Conservation (phyloP, 2,888 invertebrate species). For the Parnassius glacialis region DNA sequence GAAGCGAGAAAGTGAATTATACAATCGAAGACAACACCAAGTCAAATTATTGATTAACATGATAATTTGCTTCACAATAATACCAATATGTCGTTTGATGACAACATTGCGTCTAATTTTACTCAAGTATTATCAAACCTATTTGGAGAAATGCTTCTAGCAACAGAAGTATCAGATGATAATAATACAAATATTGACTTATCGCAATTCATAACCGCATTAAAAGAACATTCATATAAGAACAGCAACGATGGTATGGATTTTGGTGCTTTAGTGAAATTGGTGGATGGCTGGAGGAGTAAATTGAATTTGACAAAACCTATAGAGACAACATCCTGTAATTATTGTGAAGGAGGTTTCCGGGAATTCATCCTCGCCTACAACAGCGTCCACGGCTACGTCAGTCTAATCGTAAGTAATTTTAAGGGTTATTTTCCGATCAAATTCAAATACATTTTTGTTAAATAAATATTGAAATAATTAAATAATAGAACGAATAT, state of each 20-base stretch:
- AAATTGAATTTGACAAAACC: constrained; percentile 60
- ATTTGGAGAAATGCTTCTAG: constrained; percentile 66
- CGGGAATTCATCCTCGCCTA: constrained; percentile 83
- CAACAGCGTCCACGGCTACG: constrained; percentile 89
- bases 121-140: constrained; percentile 64
- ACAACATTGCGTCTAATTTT: constrained; percentile 53
- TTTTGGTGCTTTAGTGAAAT: constrained; percentile 62
- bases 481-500: no score
- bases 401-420: constrained; percentile 87
- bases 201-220: constrained; percentile 55
- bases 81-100: constrained; percentile 53
- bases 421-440: background rate
- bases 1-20: background rate
- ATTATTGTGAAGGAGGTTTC: constrained; percentile 82
- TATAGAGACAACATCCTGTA: constrained; percentile 51
- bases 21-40: no score
- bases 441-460: no score
- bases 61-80: background rate
- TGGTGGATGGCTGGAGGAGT: constrained; percentile 62
- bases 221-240: constrained; percentile 52
- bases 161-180: constrained; percentile 54
- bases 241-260: constrained; percentile 58
- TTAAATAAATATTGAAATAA: no score
- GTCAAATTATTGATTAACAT: no score
- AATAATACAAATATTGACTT: constrained; percentile 58